phyloP scores from a whole-genome alignment of 2,888 invertebrate genomes.

The Eupithecia tripunctaria region DNA sequence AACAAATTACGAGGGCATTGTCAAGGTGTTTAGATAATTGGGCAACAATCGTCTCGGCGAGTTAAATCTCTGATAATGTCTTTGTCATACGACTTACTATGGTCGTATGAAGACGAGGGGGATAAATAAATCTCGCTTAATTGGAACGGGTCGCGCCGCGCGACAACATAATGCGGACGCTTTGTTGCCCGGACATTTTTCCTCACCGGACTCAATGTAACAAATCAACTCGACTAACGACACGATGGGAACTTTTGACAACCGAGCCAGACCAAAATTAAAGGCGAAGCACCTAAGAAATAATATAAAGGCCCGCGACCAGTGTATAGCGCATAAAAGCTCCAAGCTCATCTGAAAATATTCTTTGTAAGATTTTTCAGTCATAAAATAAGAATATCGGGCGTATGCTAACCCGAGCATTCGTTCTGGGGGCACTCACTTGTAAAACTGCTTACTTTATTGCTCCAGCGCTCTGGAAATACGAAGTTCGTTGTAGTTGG shows the following conservation, averaged over 20 bases:
- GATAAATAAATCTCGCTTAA: constrained; percentile 81
- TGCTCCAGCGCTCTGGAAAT: constrained; percentile 69
- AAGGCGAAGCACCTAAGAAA: constrained; percentile 41
- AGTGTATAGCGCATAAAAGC: constrained; percentile 45
- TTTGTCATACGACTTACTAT: constrained; percentile 54
- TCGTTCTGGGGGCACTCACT: constrained; percentile 72
- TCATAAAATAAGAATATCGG: constrained; percentile 73
- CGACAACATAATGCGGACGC: constrained; percentile 77
- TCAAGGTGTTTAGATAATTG: constrained; percentile 81
- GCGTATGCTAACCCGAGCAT: constrained; percentile 68
- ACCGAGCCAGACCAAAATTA: constrained; percentile 55
- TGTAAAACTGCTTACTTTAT: constrained; percentile 79
- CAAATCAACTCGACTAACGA: constrained; percentile 71
- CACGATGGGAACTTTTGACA: constrained; percentile 67
- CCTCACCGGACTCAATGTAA: constrained; percentile 63
- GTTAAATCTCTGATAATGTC: constrained; percentile 80
- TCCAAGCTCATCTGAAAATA: constrained; percentile 51
- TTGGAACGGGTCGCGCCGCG: constrained; percentile 73
- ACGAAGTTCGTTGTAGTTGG: constrained; percentile 64
- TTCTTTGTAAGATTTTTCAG: constrained; percentile 64
- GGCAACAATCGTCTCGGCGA: constrained; percentile 78
- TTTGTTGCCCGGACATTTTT: constrained; percentile 75
- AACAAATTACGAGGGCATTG: constrained; percentile 79
- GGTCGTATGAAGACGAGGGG: constrained; percentile 69
- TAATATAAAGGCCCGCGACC: constrained; percentile 42